Base-by-base conservation (phyloP, 2,113 vertebrate species). In the Eolophus roseicapilla region DNA sequence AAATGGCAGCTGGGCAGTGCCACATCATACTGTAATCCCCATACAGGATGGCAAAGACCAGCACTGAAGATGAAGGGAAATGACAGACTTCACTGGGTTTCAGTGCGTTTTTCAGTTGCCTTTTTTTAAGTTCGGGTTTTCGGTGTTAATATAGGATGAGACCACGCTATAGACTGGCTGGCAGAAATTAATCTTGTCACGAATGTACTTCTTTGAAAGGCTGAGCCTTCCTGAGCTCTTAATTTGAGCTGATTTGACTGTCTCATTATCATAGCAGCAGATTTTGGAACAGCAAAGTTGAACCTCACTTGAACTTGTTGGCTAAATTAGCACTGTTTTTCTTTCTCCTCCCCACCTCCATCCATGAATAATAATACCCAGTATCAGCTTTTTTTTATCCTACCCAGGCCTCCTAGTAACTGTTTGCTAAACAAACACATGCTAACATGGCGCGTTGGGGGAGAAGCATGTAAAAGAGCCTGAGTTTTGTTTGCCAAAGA, bases 241-340 rank as follows among this genome's bases (percentile, higher is more conserved):
- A 77, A 95, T 88, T 94, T 71, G 92, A 96, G 90, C 75, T 93
- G 82, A 93, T 93, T 91, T 92, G 86, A 91, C 91, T 88, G 91
- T 69, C 73, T 92, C 68, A 60, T 92, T 93, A 86, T 91, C 90
- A 93, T 63, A 91, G 84, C 87, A 95, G 82, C 85, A 94, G 85
- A 90, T 70, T 94, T 63, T 80, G 90, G 79, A 93, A 93, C 8
- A 88, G 90, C 90, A 33, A 88, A 92, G 82, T 80, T 90, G 79
- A 91, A 94, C 82, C 87, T 90, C 70, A 29, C 75, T 93, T 92
- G 90, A 96, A 88, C 94, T 95, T 88, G 50, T 24, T 91, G 81
- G 83, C 50, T 84, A 49, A 39, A 60, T 75, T 63, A 82, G 43
- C 52, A 39, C 25, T 64, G 69, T 55, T 91, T 92, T 89, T 69